These are phyloP conservation scores for Leptodactylus fallax DNA, from an alignment of 2,797 vertebrate species.

Conservation along the genomic window DNA sequence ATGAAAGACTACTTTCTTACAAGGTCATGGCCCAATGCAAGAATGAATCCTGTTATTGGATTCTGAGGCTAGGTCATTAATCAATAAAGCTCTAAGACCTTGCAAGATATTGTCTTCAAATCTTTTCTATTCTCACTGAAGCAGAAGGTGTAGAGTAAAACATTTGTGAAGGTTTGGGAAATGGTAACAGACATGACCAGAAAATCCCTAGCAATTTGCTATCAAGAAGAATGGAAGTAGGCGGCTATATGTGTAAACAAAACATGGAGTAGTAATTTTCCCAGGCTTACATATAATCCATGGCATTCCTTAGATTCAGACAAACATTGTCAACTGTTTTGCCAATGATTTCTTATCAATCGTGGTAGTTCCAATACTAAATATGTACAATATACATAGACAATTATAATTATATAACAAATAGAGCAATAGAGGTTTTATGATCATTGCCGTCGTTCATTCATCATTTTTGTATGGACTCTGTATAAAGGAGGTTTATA, in stretches of 20 bases:
- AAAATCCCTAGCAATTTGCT: constrained; percentile 10
- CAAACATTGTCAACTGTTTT: not conserved
- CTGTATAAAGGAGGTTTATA: too few species aligned
- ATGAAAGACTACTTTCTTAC: constrained; percentile 16
- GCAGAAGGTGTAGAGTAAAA: constrained; percentile 17
- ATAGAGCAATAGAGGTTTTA: too few species aligned
- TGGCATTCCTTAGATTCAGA: not conserved
- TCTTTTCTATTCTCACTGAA: constrained; percentile 37
- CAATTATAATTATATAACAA: too few species aligned
- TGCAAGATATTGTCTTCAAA: constrained; percentile 9
- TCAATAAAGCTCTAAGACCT: constrained; percentile 30
- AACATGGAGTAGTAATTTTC: not conserved
- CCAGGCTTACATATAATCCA: not conserved
- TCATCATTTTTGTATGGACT: too few species aligned
- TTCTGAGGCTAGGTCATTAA: constrained; percentile 36
- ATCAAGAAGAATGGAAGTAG: not conserved
- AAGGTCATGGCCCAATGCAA: not conserved
- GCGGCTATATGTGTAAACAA: constrained; percentile 3
- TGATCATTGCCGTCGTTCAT: too few species aligned
- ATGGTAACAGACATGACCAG: not conserved
- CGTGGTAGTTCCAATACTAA: not conserved
- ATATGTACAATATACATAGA: too few species aligned
- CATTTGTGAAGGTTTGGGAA: constrained; percentile 32
- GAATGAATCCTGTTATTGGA: constrained; percentile 44
- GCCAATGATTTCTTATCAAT: not conserved